Conservation (phyloP, 2,113 vertebrate species). For the Actenoides lindsayi region DNA sequence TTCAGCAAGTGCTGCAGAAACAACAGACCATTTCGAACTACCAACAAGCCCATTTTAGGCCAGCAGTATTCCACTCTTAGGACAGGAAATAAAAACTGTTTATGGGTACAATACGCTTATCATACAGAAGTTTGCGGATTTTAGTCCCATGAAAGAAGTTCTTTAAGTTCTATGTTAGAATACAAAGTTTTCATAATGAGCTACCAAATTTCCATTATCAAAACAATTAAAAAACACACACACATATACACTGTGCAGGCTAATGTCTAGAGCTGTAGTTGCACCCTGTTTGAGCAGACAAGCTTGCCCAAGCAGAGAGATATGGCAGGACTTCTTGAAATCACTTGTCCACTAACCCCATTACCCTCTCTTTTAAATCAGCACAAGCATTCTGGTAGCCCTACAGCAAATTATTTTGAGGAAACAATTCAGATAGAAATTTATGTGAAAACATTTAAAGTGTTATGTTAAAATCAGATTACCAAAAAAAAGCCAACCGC, state of each 20-base stretch:
- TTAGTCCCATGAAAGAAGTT: background rate
- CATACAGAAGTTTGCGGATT: background rate
- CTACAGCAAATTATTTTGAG: background rate
- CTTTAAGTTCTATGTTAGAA: background rate
- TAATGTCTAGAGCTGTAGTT: background rate
- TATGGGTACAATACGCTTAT: background rate
- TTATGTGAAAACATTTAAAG: background rate
- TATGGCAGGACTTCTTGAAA: background rate
- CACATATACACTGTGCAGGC: background rate
- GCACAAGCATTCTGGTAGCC: background rate
- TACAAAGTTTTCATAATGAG: background rate
- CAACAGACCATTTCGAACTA: background rate
- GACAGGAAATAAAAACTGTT: background rate
- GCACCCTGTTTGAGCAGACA: background rate
- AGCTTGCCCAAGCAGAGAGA: background rate
- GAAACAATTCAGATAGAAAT: background rate
- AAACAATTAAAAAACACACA: background rate
- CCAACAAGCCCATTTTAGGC: background rate
- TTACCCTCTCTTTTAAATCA: background rate
- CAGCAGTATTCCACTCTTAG: background rate
- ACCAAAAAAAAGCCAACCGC: background rate
- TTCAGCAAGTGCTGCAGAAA: conserved; percentile 75
- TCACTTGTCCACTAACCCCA: background rate
- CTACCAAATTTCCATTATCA: background rate
- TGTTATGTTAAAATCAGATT: background rate